Conservation (phyloP, 2,888 invertebrate genomes). For the Drosophila emarginata region DNA sequence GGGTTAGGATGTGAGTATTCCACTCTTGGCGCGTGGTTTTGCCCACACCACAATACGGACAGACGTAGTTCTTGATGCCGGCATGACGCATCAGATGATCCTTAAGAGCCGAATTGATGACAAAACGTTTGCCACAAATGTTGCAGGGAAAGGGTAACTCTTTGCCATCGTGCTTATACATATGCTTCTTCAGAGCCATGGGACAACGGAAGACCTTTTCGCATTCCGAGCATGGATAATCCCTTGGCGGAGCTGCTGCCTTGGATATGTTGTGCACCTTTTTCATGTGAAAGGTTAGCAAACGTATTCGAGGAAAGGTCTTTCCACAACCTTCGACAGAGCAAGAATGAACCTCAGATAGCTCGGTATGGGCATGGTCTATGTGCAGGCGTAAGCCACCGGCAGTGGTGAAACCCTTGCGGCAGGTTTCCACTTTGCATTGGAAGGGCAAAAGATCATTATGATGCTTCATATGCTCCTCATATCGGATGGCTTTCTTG, state of each 20-base stretch:
- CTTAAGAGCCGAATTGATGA: conserved; percentile 80
- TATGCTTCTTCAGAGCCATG: conserved; percentile 80
- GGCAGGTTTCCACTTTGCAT: conserved; percentile 75
- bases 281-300: conserved; percentile 78
- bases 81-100: conserved; percentile 81
- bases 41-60: conserved; percentile 80
- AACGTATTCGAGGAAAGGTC: conserved; percentile 75
- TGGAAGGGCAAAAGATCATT: conserved; percentile 79
- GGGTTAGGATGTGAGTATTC: conserved; percentile 80
- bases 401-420: conserved; percentile 79
- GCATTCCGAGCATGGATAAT: conserved; percentile 78
- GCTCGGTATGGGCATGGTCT: conserved; percentile 77
- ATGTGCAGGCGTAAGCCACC: conserved; percentile 76
- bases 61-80: conserved; percentile 81
- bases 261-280: conserved; percentile 74
- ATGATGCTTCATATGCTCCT: conserved; percentile 80
- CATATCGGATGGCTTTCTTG: conserved; percentile 76
- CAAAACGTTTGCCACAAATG: conserved; percentile 80
- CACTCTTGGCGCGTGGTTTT: conserved; percentile 81
- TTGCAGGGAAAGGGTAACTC: conserved; percentile 79
- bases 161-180: conserved; percentile 80
- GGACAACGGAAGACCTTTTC: conserved; percentile 80
- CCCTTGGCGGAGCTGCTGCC: conserved; percentile 70
- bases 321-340: conserved; percentile 77
- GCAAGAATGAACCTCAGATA: conserved; percentile 72